A percentile compares a stretch with the other conserved stretches of the same genome.
Conservation (phyloP, 2,797 vertebrate species). For the Okamejei kenojei region DNA sequence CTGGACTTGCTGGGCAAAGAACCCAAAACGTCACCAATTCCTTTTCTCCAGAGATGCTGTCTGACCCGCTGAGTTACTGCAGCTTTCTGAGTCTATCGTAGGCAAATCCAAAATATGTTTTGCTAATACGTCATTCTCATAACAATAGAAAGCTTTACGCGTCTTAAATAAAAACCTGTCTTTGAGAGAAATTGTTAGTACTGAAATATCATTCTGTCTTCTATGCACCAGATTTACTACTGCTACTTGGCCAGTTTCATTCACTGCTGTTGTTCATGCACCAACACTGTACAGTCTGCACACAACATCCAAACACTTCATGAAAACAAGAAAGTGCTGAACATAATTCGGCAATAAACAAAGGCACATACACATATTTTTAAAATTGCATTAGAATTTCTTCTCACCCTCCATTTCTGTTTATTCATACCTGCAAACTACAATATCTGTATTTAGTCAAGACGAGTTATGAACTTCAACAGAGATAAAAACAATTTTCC, state of each 20-base stretch:
- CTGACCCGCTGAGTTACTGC: too few species aligned
- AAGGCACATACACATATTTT: background rate
- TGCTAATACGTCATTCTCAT: background rate
- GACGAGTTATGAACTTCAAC: background rate
- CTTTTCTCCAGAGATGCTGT: too few species aligned
- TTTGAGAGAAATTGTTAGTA: background rate
- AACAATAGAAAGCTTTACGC: background rate
- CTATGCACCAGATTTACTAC: background rate
- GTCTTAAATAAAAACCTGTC: background rate
- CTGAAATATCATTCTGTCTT: background rate
- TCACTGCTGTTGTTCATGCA: constrained; percentile 40
- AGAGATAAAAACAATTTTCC: constrained; percentile 43
- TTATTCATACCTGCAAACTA: background rate
- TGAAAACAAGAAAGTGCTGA: constrained; percentile 12
- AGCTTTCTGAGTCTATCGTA: too few species aligned
- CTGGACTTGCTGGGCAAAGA: background rate
- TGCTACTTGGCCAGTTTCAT: constrained; percentile 40
- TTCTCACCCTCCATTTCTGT: constrained; percentile 25
- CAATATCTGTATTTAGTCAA: background rate
- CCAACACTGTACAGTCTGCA: constrained; percentile 40
- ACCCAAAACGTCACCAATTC: too few species aligned
- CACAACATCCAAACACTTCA: constrained; percentile 18
- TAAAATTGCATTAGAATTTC: constrained; percentile 32
- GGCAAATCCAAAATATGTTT: background rate
- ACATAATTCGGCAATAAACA: background rate